Evolutionary conservation across 2,888 invertebrate species (phyloP).

Genomic region (Eristalis tenax): DNA sequence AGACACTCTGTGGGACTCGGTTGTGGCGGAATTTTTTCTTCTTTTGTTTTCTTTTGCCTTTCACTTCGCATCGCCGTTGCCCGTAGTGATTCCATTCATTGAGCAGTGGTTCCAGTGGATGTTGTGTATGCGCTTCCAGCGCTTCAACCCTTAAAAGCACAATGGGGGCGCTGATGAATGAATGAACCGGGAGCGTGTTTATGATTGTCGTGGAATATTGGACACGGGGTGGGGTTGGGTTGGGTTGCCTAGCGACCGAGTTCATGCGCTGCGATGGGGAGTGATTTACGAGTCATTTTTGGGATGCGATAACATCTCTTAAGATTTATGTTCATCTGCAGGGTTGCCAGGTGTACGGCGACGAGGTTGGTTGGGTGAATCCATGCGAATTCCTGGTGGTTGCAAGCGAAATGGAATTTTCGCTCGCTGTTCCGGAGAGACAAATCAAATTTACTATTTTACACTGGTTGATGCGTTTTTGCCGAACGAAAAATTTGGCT

Average conservation of each 20-base stretch:
- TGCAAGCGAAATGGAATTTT: too few species aligned
- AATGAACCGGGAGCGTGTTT: conserved; percentile 64
- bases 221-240: conserved; percentile 23
- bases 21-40: conserved; percentile 67
- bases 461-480: too few species aligned
- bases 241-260: conserved; percentile 53
- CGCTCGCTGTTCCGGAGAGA: too few species aligned
- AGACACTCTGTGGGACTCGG: conserved; percentile 42
- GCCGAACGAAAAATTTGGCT: too few species aligned
- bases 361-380: neutral
- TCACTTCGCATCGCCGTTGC: conserved; percentile 14
- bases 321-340: neutral
- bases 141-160: conserved; percentile 44
- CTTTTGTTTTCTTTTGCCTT: neutral
- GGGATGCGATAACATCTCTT: neutral
- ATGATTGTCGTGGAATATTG: neutral
- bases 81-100: conserved; percentile 67
- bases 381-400: too few species aligned
- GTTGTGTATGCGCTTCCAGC: conserved; percentile 48
- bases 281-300: conserved; percentile 25
- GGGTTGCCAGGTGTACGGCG: conserved; percentile 27
- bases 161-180: conserved; percentile 35
- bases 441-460: too few species aligned
- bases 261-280: conserved; percentile 32
- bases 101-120: conserved; percentile 53